Percentiles rank a stretch among this genome's conserved stretches.
Conservation (phyloP, 2,113 vertebrate genomes). For the Prionailurus viverrinus region DNA sequence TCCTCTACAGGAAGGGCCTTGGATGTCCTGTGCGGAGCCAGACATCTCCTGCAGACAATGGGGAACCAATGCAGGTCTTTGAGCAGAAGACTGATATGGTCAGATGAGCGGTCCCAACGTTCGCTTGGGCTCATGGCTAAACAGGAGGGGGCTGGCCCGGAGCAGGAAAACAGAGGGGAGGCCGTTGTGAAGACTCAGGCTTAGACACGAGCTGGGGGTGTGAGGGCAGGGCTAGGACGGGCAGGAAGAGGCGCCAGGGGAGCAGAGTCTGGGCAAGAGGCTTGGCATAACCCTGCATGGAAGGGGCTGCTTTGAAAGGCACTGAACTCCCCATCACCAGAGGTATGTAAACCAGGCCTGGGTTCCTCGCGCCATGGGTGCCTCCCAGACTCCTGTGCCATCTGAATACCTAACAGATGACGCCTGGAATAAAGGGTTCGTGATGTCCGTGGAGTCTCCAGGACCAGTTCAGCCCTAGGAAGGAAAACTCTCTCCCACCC, state of each 20-base stretch:
- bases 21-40: not conserved
- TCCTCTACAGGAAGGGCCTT: not conserved
- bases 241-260: fast-evolving
- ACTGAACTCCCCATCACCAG: not conserved
- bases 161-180: not conserved
- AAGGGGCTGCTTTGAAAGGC: not conserved
- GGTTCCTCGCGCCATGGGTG: not conserved
- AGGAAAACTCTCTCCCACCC: not conserved
- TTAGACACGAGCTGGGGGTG: not conserved
- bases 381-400: not conserved
- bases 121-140: not conserved
- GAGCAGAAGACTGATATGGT: not conserved
- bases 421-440: not conserved
- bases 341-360: not conserved
- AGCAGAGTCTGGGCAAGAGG: not conserved
- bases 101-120: not conserved
- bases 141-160: not conserved
- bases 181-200: not conserved
- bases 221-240: not conserved
- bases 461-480: not conserved
- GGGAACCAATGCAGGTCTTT: not conserved
- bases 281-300: too few relatives aligned
- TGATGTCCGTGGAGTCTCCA: not conserved
- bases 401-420: not conserved
- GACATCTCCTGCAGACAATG: not conserved